Conservation (phyloP, 2,113 vertebrate species). For the Coracopsis vasa region DNA sequence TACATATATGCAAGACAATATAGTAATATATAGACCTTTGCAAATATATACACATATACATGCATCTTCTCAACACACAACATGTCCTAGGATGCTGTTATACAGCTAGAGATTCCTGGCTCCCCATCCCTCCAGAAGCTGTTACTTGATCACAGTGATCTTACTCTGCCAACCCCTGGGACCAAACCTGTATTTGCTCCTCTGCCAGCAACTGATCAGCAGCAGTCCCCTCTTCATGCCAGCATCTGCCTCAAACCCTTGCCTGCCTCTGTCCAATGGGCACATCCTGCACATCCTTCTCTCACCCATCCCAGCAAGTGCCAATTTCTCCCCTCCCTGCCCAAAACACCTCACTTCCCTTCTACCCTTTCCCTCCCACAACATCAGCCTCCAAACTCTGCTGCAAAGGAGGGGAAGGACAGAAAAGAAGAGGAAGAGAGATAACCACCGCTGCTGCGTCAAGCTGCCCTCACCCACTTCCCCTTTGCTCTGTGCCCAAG, state of each 20-base stretch:
- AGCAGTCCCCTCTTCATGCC: neutral
- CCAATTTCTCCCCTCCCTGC: neutral
- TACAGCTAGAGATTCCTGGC: neutral
- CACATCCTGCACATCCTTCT: neutral
- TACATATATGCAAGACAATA: neutral
- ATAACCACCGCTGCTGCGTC: neutral
- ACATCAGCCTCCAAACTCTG: neutral
- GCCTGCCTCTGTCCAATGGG: accelerated
- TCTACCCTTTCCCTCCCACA: neutral
- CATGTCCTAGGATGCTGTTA: neutral
- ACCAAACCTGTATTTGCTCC: neutral
- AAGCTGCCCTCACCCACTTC: neutral
- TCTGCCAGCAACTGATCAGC: neutral
- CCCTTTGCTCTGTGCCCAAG: accelerated
- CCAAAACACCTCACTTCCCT: neutral
- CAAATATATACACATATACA: neutral
- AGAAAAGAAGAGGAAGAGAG: neutral
- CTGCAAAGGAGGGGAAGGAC: neutral
- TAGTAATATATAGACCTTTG: neutral
- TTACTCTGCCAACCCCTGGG: neutral
- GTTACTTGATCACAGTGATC: neutral
- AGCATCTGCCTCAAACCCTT: neutral
- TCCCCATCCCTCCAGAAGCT: neutral
- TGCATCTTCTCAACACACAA: neutral
- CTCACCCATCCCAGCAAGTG: neutral